Base-by-base conservation (phyloP, 2,113 vertebrate species). In the Orycteropus afer region DNA sequence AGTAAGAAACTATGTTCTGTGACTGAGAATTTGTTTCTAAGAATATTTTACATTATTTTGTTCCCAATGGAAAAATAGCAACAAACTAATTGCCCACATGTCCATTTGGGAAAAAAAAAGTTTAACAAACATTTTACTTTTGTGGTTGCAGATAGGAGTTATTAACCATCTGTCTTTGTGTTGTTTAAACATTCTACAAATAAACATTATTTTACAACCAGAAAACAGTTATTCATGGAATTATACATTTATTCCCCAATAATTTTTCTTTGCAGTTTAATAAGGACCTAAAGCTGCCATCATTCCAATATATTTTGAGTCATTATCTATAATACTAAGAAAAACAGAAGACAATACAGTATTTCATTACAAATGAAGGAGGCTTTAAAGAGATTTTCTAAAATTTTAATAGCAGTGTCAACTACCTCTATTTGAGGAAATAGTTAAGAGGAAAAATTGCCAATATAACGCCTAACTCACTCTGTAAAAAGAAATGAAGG, bases 261-360 rank as follows among this genome's bases (percentile, higher is more conserved):
- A 96, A 95, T 85, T 94, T 77, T 94, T 96, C 63, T 82, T 84
- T 95, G 34, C 65, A 74, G 40, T 91, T 96, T 88, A 96, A 95
- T 80, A 96, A 94, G 40, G 57, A 20, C 86, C 67, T 82, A 91
- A 95, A 94, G 84, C 85, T 91, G 65, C 37, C 74, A 93, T 95
- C 22, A 92, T 86, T 95, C 74, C 67, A 90, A 92, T 23, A 90
- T 12, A 91, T 94, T 86, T 82, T 80, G 87, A 94, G 90, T 91
- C 45, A 85, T 93, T 84, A 67, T 34, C 34, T 86, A 76, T 10
- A 93, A 95, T 51, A 79, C 45, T 91, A 88, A 73, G 91, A 69
- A 94, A 96, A 93, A 86, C 77, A 95, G 91, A 89, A 29, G 8
- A 95, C 25, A 87, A 34, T 45, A 87, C 49, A 94, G 37, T 61